These are phyloP conservation scores for Clarias pachynema DNA, from an alignment of 2,797 vertebrate species.

Conservation along the genomic window DNA sequence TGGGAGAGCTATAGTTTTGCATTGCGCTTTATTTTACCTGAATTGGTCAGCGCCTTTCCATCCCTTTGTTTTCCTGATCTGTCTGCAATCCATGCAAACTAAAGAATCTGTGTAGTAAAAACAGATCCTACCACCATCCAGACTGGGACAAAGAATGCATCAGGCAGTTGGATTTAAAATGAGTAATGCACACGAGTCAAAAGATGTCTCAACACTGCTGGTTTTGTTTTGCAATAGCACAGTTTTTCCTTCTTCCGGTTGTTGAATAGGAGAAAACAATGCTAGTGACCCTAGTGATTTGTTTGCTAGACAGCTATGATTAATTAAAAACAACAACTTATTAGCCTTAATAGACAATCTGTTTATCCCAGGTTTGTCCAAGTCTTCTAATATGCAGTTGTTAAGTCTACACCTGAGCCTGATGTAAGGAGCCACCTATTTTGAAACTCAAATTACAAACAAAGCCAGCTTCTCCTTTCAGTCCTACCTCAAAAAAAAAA, in stretches of 20 bases:
- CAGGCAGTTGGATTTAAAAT: neutral
- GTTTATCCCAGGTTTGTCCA: neutral
- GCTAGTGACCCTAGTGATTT: neutral
- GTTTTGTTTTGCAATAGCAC: neutral
- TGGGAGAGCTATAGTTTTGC: neutral
- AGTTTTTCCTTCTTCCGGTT: neutral
- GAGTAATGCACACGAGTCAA: neutral
- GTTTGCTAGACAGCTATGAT: neutral
- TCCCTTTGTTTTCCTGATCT: neutral
- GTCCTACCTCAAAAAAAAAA: neutral
- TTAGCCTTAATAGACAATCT: neutral
- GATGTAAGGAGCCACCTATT: neutral
- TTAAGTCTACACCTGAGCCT: neutral
- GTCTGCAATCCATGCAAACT: neutral
- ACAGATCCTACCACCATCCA: neutral
- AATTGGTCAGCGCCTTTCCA: neutral
- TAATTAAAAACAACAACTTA: neutral
- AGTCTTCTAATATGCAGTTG: neutral
- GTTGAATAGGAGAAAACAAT: neutral
- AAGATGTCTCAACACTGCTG: neutral
- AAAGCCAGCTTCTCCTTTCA: conserved; percentile 5
- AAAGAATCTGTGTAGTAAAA: conserved; percentile 1
- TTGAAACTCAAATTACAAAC: conserved; percentile 35
- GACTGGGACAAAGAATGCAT: neutral
- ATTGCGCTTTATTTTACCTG: neutral